phyloP scores from a whole-genome alignment of 2,113 vertebrate genomes.

The Psittacara wagleri region DNA sequence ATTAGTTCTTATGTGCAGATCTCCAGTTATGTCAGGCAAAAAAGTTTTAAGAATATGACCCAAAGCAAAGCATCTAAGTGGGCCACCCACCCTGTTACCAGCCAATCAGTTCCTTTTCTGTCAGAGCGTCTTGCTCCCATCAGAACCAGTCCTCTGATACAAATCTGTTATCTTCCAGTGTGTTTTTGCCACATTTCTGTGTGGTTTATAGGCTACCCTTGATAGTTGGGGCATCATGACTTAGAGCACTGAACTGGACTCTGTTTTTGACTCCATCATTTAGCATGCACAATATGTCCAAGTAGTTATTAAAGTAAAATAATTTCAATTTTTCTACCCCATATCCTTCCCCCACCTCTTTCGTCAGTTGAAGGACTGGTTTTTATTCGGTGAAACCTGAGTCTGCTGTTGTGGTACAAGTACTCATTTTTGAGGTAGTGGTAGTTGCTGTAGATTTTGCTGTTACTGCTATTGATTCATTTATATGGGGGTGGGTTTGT shows the following conservation, averaged over 20 bases:
- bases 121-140: not conserved
- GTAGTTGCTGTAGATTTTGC: not conserved
- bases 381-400: not conserved
- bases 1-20: slow-evolving; percentile 20
- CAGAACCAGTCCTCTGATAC: not conserved
- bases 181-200: not conserved
- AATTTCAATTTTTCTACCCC: not conserved
- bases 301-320: not conserved
- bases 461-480: not conserved
- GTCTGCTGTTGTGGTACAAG: not conserved
- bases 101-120: not conserved
- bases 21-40: slow-evolving; percentile 13
- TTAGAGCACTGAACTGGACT: not conserved
- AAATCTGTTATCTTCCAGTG: not conserved
- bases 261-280: not conserved
- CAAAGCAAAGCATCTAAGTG: not conserved
- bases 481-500: too few species aligned
- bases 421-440: not conserved
- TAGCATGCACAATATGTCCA: not conserved
- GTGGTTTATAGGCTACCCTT: not conserved
- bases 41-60: not conserved
- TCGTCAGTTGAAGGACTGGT: not conserved
- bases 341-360: not conserved
- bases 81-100: not conserved
- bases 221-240: not conserved